Conservation (phyloP, 1,140 invertebrate species). For the Chionoecetes opilio region DNA sequence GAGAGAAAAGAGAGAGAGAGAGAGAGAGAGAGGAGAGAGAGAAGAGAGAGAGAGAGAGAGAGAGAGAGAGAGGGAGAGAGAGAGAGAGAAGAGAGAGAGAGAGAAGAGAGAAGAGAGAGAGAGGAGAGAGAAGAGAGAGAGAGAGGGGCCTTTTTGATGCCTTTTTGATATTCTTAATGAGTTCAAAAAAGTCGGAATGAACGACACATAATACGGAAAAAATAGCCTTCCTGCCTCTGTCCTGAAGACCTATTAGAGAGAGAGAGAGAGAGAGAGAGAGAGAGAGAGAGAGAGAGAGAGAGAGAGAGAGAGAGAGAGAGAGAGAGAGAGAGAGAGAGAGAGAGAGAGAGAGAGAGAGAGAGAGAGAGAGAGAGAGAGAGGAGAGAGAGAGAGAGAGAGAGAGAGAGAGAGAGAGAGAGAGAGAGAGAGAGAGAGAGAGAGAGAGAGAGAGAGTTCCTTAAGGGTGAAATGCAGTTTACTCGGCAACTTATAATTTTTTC, state of each 20-base stretch:
- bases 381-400: too few relatives aligned
- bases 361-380: background rate
- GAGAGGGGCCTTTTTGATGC: background rate
- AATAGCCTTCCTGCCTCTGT: too few relatives aligned
- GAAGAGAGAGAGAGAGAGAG: background rate
- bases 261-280: conserved; percentile 2
- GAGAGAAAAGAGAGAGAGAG: conserved; percentile 1
- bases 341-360: background rate
- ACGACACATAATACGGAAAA: too few relatives aligned
- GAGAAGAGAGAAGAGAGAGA: background rate
- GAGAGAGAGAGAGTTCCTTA: too few relatives aligned
- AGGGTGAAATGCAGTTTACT: too few relatives aligned
- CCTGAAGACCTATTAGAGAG: background rate
- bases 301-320: conserved; percentile 5
- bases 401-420: too few relatives aligned
- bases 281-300: conserved; percentile 29
- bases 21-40: conserved; percentile 22
- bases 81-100: conserved; percentile 22
- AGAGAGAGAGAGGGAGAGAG: conserved; percentile 6
- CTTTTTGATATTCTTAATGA: too few relatives aligned
- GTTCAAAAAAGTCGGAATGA: too few relatives aligned
- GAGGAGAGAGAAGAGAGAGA: conserved; percentile 27
- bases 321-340: conserved; percentile 5
- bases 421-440: too few relatives aligned
- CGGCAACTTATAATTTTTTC: too few relatives aligned